Conservation (phyloP, 2,113 vertebrate species). For the Eptesicus fuscus region DNA sequence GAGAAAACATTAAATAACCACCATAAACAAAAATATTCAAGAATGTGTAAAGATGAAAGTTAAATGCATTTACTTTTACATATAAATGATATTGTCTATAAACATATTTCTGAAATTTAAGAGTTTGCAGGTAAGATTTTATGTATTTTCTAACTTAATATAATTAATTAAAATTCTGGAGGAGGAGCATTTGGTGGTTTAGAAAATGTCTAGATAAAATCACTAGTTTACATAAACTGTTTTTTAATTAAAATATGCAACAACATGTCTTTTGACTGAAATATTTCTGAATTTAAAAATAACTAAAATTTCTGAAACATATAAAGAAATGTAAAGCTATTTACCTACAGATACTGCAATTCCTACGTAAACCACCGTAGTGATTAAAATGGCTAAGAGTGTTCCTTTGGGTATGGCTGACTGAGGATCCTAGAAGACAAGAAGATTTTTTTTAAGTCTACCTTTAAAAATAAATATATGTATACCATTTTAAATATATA, state of each 20-base stretch:
- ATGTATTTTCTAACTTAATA: background rate
- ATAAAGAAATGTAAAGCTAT: conserved; percentile 46
- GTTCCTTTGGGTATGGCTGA: conserved; percentile 97
- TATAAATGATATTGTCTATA: background rate
- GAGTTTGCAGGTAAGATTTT: background rate
- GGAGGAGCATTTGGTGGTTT: background rate
- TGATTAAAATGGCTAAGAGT: conserved; percentile 95
- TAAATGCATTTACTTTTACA: conserved; percentile 11
- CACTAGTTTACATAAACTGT: background rate
- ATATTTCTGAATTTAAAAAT: conserved; percentile 35
- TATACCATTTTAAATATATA: background rate
- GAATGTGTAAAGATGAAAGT: background rate
- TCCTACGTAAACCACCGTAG: conserved; percentile 93
- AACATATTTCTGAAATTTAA: conserved; percentile 9
- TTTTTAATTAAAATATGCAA: background rate
- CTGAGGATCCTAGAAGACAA: conserved; percentile 93
- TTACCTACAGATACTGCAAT: conserved; percentile 95
- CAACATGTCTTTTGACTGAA: background rate
- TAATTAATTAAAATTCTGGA: background rate
- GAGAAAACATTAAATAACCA: background rate
- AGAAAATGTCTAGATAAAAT: background rate
- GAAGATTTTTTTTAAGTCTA: conserved; percentile 39
- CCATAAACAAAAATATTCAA: background rate
- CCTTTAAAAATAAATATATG: conserved; percentile 29
- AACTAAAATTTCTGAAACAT: conserved; percentile 38